Conservation (phyloP, 2,113 vertebrate species). For the Tenebrosternarchus preto region DNA sequence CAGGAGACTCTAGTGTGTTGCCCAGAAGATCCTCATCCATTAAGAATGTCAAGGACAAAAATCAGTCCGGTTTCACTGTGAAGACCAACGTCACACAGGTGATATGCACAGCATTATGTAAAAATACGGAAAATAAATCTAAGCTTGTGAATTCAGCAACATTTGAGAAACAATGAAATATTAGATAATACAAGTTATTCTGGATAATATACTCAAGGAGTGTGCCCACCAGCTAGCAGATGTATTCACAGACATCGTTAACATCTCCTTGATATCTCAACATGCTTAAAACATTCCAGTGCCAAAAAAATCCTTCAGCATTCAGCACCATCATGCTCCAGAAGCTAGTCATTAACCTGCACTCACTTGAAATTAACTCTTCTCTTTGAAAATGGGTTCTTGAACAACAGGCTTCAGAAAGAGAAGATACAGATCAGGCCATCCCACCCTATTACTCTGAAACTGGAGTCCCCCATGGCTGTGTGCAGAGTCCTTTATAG, state of each 20-base stretch:
- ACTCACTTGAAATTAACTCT: neutral
- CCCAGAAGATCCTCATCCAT: constrained; percentile 8
- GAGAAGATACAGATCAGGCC: neutral
- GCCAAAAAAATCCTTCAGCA: neutral
- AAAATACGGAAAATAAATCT: no score
- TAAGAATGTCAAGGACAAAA: constrained; percentile 47
- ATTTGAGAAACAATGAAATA: no score
- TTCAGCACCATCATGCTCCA: neutral
- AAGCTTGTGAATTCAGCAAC: no score
- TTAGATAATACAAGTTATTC: no score
- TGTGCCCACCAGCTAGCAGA: neutral
- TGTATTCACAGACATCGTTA: neutral
- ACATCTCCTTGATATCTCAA: neutral
- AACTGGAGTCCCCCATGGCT: neutral
- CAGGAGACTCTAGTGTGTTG: constrained; percentile 38
- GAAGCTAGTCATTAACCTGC: neutral
- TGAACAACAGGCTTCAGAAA: neutral
- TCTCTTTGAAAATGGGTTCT: neutral
- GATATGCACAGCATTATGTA: neutral
- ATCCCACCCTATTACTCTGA: neutral
- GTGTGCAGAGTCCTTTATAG: no score
- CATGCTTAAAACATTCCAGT: neutral
- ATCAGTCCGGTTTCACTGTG: constrained; percentile 65
- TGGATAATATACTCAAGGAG: neutral
- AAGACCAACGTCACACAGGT: constrained; percentile 72